Evolutionary conservation across 2,888 invertebrate genomes (phyloP), one percentile per base, ranked within the genome.

Genomic region (Hanleya hanleyi): DNA sequence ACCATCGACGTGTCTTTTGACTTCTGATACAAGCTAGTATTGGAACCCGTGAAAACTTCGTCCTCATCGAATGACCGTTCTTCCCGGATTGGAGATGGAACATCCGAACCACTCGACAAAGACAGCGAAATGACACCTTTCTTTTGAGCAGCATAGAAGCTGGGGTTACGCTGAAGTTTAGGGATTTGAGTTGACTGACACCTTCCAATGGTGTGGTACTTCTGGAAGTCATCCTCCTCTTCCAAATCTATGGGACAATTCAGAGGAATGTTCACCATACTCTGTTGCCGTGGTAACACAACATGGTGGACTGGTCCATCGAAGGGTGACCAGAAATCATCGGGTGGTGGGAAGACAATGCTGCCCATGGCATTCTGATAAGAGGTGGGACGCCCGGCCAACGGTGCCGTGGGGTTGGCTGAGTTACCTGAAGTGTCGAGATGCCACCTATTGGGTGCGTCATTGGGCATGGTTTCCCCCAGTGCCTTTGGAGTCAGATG

Each of bases 251-350:
- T n/a, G 15, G 57, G 32, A 29, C 22, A 57, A 57, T 57, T 22
- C 4, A 57, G 29, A 1, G 57, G 57, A 32, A 57, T 22, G 32
- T 57, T 32, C 29, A 57, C 57, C 22, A 57, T 22, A 32, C 57
- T 57, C 57, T 57, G 57, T 57, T 57, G 57, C 57, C 57, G 57
- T 57, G 57, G 57, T 26, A 57, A 57, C 57, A 57, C 57, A 57
- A 57, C 15, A 57, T 57, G 57, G 26, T 26, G 57, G 57, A 57
- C 9, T 22, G 57, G 57, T 4, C 57, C 57, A 4, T 18, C 29
- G 57, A 57, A 57, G 2, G 57, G 57, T 29, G 57, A 57, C 57
- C 22, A 29, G 18, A 2, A 32, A 29, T 57, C 57, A 15, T 57
- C 57, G 29, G 15, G 26, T 57, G 57, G 57, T n/a, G 47, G 22